Conservation (phyloP, 2,797 vertebrate species). For the Nannoperca australis region DNA sequence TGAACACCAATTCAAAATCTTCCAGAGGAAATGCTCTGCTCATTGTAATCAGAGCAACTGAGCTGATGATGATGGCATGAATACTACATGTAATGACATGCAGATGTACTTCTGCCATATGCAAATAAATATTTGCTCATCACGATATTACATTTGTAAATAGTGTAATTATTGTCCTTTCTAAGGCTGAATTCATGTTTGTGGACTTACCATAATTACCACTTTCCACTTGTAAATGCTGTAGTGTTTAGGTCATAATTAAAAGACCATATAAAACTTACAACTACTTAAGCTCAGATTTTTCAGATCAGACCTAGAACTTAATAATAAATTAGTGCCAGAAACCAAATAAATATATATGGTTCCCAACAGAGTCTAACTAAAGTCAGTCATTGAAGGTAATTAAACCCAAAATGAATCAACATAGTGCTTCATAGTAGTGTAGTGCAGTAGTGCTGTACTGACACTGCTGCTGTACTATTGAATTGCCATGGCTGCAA, state of each 20-base stretch:
- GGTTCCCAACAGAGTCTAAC: not conserved
- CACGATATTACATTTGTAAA: not conserved
- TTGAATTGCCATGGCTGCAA: too few relatives aligned
- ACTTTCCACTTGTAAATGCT: not conserved
- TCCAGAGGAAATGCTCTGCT: slow-evolving; percentile 21
- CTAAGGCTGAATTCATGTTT: not conserved
- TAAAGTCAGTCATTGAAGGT: not conserved
- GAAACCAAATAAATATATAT: not conserved
- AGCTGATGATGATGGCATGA: not conserved
- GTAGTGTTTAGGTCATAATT: too few relatives aligned
- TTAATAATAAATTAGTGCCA: not conserved
- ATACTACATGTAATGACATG: not conserved
- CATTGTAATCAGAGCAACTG: slow-evolving; percentile 18
- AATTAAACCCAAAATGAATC: not conserved
- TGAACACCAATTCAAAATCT: slow-evolving; percentile 18
- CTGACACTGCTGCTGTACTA: too few relatives aligned
- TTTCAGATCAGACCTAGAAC: not conserved
- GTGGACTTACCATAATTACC: not conserved
- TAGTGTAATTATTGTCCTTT: not conserved
- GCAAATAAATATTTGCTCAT: not conserved
- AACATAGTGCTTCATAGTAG: not conserved
- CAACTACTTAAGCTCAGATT: not conserved
- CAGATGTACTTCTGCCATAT: slow-evolving; percentile 1
- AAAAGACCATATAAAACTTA: too few relatives aligned
- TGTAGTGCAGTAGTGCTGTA: too few relatives aligned